Base-by-base conservation (phyloP, 2,888 invertebrate species). In the Mythimna albipuncta region DNA sequence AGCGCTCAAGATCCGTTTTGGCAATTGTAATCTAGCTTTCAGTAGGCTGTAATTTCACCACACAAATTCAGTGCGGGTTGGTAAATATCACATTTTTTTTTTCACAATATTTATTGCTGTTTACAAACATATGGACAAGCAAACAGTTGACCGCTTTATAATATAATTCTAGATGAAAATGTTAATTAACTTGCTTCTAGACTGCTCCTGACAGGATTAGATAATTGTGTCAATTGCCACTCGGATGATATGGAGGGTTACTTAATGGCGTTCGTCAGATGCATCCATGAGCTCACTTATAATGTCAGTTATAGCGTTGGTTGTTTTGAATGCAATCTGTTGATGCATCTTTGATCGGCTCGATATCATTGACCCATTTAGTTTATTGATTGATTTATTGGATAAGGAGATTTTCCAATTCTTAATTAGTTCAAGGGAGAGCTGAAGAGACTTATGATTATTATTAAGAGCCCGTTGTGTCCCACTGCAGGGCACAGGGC, bases 151-250 rank as follows among this genome's bases (percentile, higher is more conserved):
- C 35, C 35, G 10, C 1, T 5, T 35, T 26, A 16, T 9, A n/a
- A 10, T 9, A n/a, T 11, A 2, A 59, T 2, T 38, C 35, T 38
- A 59, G 19, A 61, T 67, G 58, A 35, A 72, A 83, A 61, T 54
- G 64, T 72, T 69, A 64, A 81, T 72, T 67, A 38, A 74, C 19
- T 68, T 52, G 72, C 57, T 71, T 84, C 68, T 68, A 58, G 70
- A 77, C 0, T 2, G 13, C 66, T 80, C 81, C 69, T 58, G 58
- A 10, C 13, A 6, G 52, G 52, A 58, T 83, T 64, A 70, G n/a
- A 65, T 64, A 75, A 75, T 65, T 64, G 58, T 75, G 81, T 72
- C 81, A 81, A 80, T 83, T 69, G 69, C 57, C 68, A 65, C 58
- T 72, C 44, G n/a, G 32, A 32, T 54, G 2, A 2, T 4, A 9